Evolutionary conservation across 2,113 vertebrate species (phyloP), one percentile per base, ranked within the genome.

Genomic region (Saguinus midas): DNA sequence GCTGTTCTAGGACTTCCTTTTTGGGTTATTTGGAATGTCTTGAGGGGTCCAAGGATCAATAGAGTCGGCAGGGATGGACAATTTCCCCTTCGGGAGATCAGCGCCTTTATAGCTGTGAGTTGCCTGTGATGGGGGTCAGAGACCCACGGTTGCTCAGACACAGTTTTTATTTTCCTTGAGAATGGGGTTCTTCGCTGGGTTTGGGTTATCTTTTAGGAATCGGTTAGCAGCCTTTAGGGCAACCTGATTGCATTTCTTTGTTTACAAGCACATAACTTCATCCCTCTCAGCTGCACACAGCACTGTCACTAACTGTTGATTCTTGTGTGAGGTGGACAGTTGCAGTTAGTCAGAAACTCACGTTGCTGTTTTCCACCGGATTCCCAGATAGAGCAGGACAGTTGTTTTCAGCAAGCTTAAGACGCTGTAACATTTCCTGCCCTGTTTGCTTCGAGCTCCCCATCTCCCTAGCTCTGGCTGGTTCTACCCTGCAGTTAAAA

Each of bases 241-340:
- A 50, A 1, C 43, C 29, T 13, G 0, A 1, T 25, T 20, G 2
- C 18, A 14, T 55, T 27, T 45, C 58, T 50, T 21, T 61, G 29
- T 70, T 52, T 66, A 4, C 12, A 4, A 52, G 8, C 18, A 3
- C 57, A 18, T 48, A 4, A 57, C 20, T 35, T 18, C 43, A 40
- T 14, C 17, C 21, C 29, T 35, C 64, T 66, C 21, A 0, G 43
- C 5, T 11, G 6, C 3, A 1, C 6, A 8, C 25, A 1, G 3
- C 40, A 23, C 66, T 35, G 1, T 32, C 23, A 14, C 14, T 8
- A 12, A 23, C 9, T 23, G 0, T 10, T 57, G 1, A 13, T 4
- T 50, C 13, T 29, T 3, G 13, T 8, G 10, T 2, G 32, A 35
- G 55, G 61, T 2, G 55, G 75, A 61, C 1, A 2, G 0, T 18